Evolutionary conservation across 1,140 invertebrate species (phyloP), one percentile per base, ranked within the genome.

Genomic region (Ganaspis sp.): DNA sequence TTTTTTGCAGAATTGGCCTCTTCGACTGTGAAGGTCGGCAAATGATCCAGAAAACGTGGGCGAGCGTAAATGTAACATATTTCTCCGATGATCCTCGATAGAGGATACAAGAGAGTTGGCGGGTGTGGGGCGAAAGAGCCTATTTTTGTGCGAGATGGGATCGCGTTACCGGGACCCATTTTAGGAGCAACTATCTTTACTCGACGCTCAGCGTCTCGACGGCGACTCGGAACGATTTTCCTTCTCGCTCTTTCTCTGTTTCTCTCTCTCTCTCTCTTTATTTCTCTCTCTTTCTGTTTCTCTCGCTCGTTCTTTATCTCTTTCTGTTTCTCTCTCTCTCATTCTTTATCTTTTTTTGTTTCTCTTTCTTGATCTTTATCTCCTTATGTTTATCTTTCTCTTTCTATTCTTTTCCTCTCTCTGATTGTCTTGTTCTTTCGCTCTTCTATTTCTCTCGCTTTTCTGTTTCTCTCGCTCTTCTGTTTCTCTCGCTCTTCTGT

Each of bases 111-210:
- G 78, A 58, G 69, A 72, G 69, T 69, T 80, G 71, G 78, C 15
- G 75, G 53, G 37, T 69, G 54, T 69, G 74, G 71, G 73, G 69
- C 58, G 69, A 64, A 45, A 54, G 81, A 77, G 75, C 82, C 92
- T 92, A 92, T 92, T 92, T 92, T 92, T 88, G 86, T 89, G 84
- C 87, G 83, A 82, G 85, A 87, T 87, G 87, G 87, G 91, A 93
- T 93, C 93, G 90, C 92, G 86, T 93, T 93, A 92, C 93, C 90
- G 84, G 90, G 90, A 87, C 87, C 92, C 92, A 93, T 93, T 93
- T 93, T 93, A 92, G 92, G 92, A 92, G 91, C 91, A 93, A 91
- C 92, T 92, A 89, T 91, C 89, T 90, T 90, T 90, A 87, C 87
- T 79, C 86, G 83, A 78, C 86, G 85, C 83, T 83, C 78, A 85